Evolutionary conservation across 2,888 invertebrate genomes (phyloP).

Genomic region (Troides helena): DNA sequence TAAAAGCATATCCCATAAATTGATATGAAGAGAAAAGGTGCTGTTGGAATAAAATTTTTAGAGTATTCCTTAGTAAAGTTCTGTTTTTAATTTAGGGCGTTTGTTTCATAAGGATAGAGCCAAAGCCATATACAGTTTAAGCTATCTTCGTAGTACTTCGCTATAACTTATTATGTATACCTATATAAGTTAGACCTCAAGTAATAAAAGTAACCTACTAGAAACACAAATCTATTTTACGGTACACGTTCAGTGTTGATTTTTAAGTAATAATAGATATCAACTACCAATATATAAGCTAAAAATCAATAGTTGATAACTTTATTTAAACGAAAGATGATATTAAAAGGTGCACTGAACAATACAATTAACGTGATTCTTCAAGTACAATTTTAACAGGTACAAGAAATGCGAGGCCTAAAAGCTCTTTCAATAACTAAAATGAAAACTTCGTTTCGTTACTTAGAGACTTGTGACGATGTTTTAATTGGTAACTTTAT

Average conservation of each 20-base stretch:
- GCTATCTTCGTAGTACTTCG: too few relatives aligned
- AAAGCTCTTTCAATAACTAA: constrained; percentile 27
- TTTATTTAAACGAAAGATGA: neutral
- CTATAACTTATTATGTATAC: too few relatives aligned
- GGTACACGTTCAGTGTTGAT: neutral
- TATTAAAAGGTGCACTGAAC: neutral
- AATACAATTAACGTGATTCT: neutral
- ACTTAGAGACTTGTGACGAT: constrained; percentile 20
- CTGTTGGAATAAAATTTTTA: too few relatives aligned
- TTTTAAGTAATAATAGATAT: too few relatives aligned
- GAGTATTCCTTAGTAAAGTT: too few relatives aligned
- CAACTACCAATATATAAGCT: neutral
- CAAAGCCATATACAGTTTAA: too few relatives aligned
- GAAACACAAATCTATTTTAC: neutral
- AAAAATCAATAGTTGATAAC: neutral
- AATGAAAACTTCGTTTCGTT: constrained; percentile 20
- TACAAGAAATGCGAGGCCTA: constrained; percentile 14
- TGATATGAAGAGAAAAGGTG: too few relatives aligned
- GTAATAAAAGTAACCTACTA: too few relatives aligned
- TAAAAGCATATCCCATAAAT: too few relatives aligned
- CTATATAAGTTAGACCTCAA: too few relatives aligned
- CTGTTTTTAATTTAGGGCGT: too few relatives aligned
- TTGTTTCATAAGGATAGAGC: too few relatives aligned
- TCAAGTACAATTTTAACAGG: neutral
- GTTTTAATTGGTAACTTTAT: constrained; percentile 28